Percentiles rank a stretch among this genome's conserved stretches.
Conservation (phyloP, 2,888 invertebrate genomes). For the Glyphotaelius pellucidus region DNA sequence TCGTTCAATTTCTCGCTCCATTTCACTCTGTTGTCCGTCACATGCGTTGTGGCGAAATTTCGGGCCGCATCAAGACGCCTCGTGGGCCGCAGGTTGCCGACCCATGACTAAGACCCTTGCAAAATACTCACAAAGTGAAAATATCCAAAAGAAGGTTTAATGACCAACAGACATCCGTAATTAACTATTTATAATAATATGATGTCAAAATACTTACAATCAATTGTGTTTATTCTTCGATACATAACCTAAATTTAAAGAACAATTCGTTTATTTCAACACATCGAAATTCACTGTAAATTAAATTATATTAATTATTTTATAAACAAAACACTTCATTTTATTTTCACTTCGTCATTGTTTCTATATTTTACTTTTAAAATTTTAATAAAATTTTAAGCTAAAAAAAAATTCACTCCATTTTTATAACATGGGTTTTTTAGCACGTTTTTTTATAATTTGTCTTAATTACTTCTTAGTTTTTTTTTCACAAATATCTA, state of each 20-base stretch:
- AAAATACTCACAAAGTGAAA: not conserved
- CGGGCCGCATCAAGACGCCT: too few species aligned
- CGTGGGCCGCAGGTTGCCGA: too few species aligned
- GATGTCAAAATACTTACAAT: not conserved
- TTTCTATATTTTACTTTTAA: not conserved
- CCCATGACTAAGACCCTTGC: too few species aligned
- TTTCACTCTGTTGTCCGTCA: too few species aligned
- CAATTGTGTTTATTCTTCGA: not conserved
- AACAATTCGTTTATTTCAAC: not conserved
- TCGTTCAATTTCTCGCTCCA: too few species aligned
- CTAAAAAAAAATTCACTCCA: not conserved
- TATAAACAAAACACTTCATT: not conserved
- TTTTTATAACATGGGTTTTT: not conserved
- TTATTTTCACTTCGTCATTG: not conserved
- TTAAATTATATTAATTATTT: not conserved
- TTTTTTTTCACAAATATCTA: not conserved
- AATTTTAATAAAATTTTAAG: not conserved
- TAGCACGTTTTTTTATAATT: not conserved
- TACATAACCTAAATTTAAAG: not conserved
- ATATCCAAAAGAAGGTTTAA: not conserved
- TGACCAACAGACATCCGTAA: not conserved
- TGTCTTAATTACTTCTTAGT: not conserved
- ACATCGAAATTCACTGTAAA: not conserved
- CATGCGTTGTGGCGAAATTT: too few species aligned
- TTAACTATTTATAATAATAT: too few species aligned